Evolutionary conservation across 2,113 vertebrate genomes (phyloP), one percentile per base, ranked within the genome.

Genomic region (Haemorhous mexicanus): DNA sequence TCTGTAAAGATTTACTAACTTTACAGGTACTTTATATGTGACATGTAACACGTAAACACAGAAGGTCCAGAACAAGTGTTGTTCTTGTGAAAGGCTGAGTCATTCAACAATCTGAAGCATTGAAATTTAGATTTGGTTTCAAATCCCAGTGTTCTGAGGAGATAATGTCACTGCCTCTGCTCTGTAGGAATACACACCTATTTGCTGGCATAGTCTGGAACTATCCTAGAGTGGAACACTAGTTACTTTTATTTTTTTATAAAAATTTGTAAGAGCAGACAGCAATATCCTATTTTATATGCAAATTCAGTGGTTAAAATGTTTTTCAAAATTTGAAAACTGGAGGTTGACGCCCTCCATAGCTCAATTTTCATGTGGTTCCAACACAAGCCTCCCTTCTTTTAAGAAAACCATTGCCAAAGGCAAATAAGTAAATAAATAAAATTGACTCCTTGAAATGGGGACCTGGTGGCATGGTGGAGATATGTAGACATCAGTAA

Each of bases 381-480:
- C 20, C 13, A 68, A 32, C 12, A 64, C 3, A 89, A 78, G 0
- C 5, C 10, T 89, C 14, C 8, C 9, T 73, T 27, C 10, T 89
- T 79, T 59, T 61, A 52, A 72, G 24, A 49, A 89, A 87, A 17
- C 9, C 11, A 47, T 27, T 73, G 28, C 13, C 10, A 76, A 69
- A 76, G 22, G 1, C 6, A 73, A 73, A 35, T 5, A 49, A 68
- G 50, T 27, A 62, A 86, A 77, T 5, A 44, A 70, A 44, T 10
- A 26, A 63, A 56, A 11, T 3, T 0, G 10, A 18, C 7, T 46
- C 11, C n/a, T 67, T 68, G n/a, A 52, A 56, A 18, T 44, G 11
- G 4, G 5, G 6, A 0, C 1, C 2, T 20, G 8, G 23, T 39
- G n/a, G 2, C 9, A 14, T 10, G 27, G 4, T 28, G 16, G 5